Evolutionary conservation across 2,888 invertebrate species (phyloP), one percentile per base, ranked within the genome.

Genomic region (Augiades crinisus): DNA sequence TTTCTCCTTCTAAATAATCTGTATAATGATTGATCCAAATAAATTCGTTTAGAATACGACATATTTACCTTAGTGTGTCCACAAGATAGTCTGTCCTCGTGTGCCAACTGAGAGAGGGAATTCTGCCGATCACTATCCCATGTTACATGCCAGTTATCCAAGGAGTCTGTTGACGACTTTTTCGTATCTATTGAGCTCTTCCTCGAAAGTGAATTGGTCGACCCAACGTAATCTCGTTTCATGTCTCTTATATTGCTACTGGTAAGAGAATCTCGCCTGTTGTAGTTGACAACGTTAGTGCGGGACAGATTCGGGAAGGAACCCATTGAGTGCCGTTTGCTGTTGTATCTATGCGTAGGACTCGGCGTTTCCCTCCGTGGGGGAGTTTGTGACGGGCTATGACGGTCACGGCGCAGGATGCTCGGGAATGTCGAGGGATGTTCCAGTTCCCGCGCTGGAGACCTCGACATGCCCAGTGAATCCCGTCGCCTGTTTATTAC

Each of bases 391-490:
- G 85, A 84, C 7, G 86, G 84, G 60, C 90, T 90, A 56, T 90
- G 75, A 0, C 91, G 88, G 62, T 93, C 92, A 49, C 92, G 91
- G 0, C 94, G 87, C 49, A 95, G 81, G 33, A 92, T 91, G 59
- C 92, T 92, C 40, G 94, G 93, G 69, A 95, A 95, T 17, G 92
- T 90, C 14, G 94, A 94, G 0, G 95, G 95, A 71, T 95, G 94
- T 61, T 92, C 92, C 58, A 93, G 62, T 60, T 93, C 93, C 3
- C 90, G 88, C 73, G 65, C 91, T 55, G 84, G 91, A 51, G 91
- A 91, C 47, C 90, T 82, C n/a, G 92, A 90, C 55, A 92, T 71
- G 27, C 91, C 91, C 57, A 91, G 68, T 4, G 93, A 92, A 53
- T 92, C 92, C 34, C 92, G 87, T 53, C 93, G 88, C 74, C 92